Conservation (phyloP, 2,888 invertebrate species). For the Xanthia togata region DNA sequence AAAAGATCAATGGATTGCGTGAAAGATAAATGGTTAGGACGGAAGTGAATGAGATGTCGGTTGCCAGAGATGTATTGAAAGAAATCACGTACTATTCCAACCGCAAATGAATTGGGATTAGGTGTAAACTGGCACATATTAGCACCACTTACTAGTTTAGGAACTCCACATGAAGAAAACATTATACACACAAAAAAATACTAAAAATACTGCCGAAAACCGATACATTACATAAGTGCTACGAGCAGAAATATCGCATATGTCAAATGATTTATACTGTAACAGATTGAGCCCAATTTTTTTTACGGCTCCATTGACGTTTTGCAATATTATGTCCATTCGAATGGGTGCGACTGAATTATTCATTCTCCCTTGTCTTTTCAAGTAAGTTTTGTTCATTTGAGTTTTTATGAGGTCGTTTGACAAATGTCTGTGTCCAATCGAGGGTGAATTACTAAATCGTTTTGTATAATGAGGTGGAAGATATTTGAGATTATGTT, state of each 20-base stretch:
- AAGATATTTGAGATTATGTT: slow-evolving; percentile 43
- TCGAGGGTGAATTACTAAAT: slow-evolving; percentile 45
- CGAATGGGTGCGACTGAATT: slow-evolving; percentile 52
- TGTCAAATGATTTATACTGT: slow-evolving; percentile 76
- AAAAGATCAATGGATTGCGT: not conserved
- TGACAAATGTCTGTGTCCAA: slow-evolving; percentile 56
- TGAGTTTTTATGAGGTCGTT: slow-evolving; percentile 58
- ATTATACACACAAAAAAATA: not conserved
- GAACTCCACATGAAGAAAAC: not conserved
- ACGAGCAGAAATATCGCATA: slow-evolving; percentile 62
- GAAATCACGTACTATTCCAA: not conserved
- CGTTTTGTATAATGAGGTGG: slow-evolving; percentile 54
- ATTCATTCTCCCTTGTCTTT: slow-evolving; percentile 57
- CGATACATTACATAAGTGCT: slow-evolving; percentile 31
- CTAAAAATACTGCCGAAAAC: slow-evolving; percentile 18
- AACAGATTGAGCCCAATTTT: slow-evolving; percentile 72
- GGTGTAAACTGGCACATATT: not conserved
- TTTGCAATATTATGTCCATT: slow-evolving; percentile 62
- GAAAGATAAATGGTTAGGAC: not conserved
- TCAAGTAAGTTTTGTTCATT: slow-evolving; percentile 57
- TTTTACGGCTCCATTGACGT: slow-evolving; percentile 62
- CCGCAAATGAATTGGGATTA: not conserved
- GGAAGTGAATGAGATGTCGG: not conserved
- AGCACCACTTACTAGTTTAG: not conserved
- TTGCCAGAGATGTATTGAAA: not conserved